Evolutionary conservation across 2,113 vertebrate species (phyloP), one percentile per base, ranked within the genome.

Genomic region (Phrynosoma blainvillii): DNA sequence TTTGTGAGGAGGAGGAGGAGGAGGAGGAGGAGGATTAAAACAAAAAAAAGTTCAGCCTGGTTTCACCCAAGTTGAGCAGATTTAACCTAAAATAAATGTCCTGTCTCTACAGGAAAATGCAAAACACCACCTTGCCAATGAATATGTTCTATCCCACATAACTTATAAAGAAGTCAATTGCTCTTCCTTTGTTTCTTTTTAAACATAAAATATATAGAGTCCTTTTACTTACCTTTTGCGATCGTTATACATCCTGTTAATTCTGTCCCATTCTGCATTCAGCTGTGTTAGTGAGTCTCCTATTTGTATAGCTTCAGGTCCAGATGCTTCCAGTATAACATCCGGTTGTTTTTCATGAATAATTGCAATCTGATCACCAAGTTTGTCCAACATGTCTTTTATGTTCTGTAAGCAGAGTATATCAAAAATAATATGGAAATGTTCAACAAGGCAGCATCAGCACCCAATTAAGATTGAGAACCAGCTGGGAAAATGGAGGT

Each of bases 321-420:
- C 97, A 42, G 98, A 97, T 30, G 98, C 98, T 87, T 97, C 97
- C 2, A 95, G 85, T 54, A 99, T 97, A 88, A 96, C 96, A 76
- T 99, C 98, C 0, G 98, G 98, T 66, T 99, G 99, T 32, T 96
- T 97, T 93, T 99, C 98, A 18, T 99, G 98, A 94, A 99, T 97
- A 32, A 94, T 83, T 0, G 97, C 95, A 74, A 99, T 97, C 94
- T 98, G 98, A 65, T 99, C 98, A 1, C 97, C 97, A 0, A 99
- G 96, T 87, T 76, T 97, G 89, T 99, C 99, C 93, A 99, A 95
- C 84, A 94, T 97, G 71, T 98, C 98, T 94, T 98, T 98, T 93
- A 99, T 95, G 77, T 94, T 97, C 99, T 99, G 91, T 47, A 87
- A 93, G 87, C 6, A 95, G 1, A 93, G n/a, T 59, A 75, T 84